Conservation (phyloP, 2,888 invertebrate species). For the Calliscelio sp. region DNA sequence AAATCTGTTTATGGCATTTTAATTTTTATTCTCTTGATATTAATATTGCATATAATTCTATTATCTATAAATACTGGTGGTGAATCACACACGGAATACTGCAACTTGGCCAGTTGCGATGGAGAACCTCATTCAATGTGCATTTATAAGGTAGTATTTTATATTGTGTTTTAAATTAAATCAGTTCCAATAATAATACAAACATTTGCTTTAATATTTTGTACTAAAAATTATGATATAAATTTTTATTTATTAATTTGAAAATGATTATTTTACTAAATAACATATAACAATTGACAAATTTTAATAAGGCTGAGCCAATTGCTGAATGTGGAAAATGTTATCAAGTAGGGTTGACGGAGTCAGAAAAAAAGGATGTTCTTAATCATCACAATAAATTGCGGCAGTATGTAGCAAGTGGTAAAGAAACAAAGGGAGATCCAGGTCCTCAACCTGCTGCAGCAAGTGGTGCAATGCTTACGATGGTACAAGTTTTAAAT, state of each 20-base stretch:
- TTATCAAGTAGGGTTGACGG: slow-evolving; percentile 51
- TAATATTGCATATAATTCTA: background rate
- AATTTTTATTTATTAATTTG: background rate
- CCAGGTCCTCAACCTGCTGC: slow-evolving; percentile 77
- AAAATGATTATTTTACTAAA: background rate
- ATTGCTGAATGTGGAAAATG: slow-evolving; percentile 27
- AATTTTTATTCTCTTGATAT: background rate
- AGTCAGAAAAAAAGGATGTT: slow-evolving; percentile 45
- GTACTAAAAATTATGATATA: too few species aligned
- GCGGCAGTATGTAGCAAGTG: slow-evolving; percentile 71
- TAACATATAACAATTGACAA: background rate
- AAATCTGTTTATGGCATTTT: background rate
- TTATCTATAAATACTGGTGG: background rate
- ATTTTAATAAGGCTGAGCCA: slow-evolving; percentile 11
- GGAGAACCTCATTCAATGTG: slow-evolving; percentile 40
- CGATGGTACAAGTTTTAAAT: slow-evolving; percentile 16
- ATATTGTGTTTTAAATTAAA: background rate
- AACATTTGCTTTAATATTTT: too few species aligned
- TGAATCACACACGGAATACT: slow-evolving; percentile 26
- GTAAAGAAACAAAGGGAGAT: slow-evolving; percentile 53
- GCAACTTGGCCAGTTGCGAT: slow-evolving; percentile 25
- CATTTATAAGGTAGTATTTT: slow-evolving; percentile 27
- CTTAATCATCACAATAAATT: slow-evolving; percentile 69
- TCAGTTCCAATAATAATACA: background rate
- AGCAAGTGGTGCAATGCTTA: slow-evolving; percentile 33